A percentile compares a stretch with the other conserved stretches of the same genome.
phyloP scores from a whole-genome alignment of 2,797 vertebrate species.

The Pseudomugil tenellus region DNA sequence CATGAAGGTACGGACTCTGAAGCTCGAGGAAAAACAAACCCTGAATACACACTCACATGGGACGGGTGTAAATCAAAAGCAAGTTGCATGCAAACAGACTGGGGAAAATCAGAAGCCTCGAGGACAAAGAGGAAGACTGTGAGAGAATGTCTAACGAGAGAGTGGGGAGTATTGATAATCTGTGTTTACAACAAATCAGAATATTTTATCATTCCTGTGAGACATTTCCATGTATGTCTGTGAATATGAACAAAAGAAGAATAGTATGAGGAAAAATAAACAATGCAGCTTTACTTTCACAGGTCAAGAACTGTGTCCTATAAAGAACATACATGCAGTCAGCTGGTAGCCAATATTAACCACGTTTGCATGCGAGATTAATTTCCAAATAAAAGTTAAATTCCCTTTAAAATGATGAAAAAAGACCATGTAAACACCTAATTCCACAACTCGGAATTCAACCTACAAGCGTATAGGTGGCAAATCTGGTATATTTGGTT shows the following conservation, averaged over 20 bases:
- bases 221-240: constrained; percentile 45
- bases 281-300: constrained; percentile 1
- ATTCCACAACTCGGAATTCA: no score
- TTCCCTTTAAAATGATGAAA: no score
- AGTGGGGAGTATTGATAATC: constrained; percentile 45
- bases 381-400: no score
- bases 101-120: constrained; percentile 53
- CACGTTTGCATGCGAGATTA: no score
- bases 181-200: constrained; percentile 38
- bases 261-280: constrained; percentile 2
- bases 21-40: constrained; percentile 41
- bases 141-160: constrained; percentile 60
- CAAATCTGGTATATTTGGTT: no score
- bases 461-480: no score
- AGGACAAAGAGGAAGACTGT: constrained; percentile 57
- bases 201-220: constrained; percentile 33
- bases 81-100: constrained; percentile 57
- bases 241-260: constrained; percentile 14
- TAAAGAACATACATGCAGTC: neutral
- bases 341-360: neutral
- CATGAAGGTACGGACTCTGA: constrained; percentile 27
- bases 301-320: neutral
- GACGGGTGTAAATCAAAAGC: constrained; percentile 66
- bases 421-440: no score
- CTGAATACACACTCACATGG: constrained; percentile 31